Evolutionary conservation across 2,797 vertebrate species (phyloP).

Genomic region (Rhynchotus rufescens): DNA sequence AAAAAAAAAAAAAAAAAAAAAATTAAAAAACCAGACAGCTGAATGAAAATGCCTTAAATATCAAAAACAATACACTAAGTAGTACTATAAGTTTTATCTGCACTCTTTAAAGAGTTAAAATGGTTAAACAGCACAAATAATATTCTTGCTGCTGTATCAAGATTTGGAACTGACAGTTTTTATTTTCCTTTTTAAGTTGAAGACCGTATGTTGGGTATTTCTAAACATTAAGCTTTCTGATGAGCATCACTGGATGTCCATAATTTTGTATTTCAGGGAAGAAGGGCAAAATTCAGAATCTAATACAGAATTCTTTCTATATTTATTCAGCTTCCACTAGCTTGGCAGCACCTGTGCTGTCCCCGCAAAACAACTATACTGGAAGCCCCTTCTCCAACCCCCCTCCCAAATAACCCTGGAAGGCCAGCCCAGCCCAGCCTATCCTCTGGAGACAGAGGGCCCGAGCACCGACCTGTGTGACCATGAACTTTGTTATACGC

Average conservation of each 20-base stretch:
- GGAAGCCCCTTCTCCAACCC: background rate
- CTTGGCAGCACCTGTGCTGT: background rate
- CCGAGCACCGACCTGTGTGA: slow-evolving; percentile 92
- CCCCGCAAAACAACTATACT: background rate
- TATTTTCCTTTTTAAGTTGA: background rate
- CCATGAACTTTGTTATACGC: slow-evolving; percentile 95
- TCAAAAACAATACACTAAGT: background rate
- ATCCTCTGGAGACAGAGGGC: background rate
- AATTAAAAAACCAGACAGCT: background rate
- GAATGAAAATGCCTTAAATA: background rate
- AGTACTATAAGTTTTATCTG: background rate
- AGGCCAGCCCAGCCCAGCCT: background rate
- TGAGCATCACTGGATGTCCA: background rate
- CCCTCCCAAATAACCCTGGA: background rate
- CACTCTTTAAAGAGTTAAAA: background rate
- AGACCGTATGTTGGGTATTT: background rate
- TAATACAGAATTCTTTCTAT: background rate
- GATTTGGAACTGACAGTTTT: background rate
- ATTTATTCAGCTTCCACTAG: background rate
- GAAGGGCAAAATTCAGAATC: background rate
- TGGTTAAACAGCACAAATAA: background rate
- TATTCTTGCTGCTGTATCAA: background rate
- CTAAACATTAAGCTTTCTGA: background rate
- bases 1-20: background rate
- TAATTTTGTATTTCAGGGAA: background rate